A percentile compares a stretch with the other conserved stretches of the same genome.
Evolutionary conservation across 2,888 invertebrate species (phyloP).

Genomic region (Petrophora chlorosata): DNA sequence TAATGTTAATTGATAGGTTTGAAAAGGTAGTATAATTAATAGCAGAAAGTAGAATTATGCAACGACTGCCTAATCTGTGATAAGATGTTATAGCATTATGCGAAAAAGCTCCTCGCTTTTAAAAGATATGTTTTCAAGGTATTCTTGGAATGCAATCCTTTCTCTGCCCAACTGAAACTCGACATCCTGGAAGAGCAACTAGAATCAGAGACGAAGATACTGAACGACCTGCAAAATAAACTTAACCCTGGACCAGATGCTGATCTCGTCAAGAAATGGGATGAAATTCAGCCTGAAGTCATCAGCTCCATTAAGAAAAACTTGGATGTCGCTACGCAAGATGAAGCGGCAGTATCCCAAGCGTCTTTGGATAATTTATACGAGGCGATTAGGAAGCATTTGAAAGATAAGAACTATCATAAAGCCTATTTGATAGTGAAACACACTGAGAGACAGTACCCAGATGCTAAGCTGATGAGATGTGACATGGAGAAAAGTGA

Average conservation of each 20-base stretch:
- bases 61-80: too few species aligned
- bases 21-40: too few species aligned
- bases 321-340: constrained; percentile 72
- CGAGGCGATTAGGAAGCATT: constrained; percentile 67
- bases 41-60: too few species aligned
- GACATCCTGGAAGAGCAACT: constrained; percentile 84
- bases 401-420: constrained; percentile 75
- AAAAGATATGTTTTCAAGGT: constrained; percentile 67
- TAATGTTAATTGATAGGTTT: too few species aligned
- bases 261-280: constrained; percentile 78
- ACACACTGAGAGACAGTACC: constrained; percentile 74
- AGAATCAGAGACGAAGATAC: constrained; percentile 83
- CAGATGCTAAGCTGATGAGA: constrained; percentile 72
- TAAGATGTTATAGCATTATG: too few species aligned
- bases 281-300: constrained; percentile 77
- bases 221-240: constrained; percentile 84
- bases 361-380: constrained; percentile 72
- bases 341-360: constrained; percentile 74
- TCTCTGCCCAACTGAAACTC: constrained; percentile 87
- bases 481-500: constrained; percentile 77
- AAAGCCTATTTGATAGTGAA: constrained; percentile 80
- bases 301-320: constrained; percentile 76
- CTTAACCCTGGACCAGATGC: constrained; percentile 73
- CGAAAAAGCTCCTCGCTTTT: too few species aligned
- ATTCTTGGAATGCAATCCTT: constrained; percentile 93